Evolutionary conservation across 2,113 vertebrate species (phyloP).

Genomic region (Lucifuga dentata): DNA sequence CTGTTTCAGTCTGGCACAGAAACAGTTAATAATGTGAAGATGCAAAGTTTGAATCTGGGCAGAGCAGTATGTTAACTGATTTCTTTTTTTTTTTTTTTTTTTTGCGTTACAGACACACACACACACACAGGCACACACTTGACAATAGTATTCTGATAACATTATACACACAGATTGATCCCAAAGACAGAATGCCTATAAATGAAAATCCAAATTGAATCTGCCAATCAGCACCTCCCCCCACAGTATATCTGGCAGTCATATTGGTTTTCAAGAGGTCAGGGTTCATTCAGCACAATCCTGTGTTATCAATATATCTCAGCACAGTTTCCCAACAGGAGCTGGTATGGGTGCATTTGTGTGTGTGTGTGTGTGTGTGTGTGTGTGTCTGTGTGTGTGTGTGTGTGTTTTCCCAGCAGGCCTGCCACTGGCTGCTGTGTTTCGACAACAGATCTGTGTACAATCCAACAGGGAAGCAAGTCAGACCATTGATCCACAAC

Average conservation of each 20-base stretch:
- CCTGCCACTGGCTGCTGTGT: slow-evolving; percentile 1
- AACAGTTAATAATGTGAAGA: background rate
- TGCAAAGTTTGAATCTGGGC: background rate
- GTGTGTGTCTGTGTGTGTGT: slow-evolving; percentile 6
- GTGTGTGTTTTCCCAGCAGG: slow-evolving; percentile 8
- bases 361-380: slow-evolving; percentile 4
- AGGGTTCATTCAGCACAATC: slow-evolving; percentile 9
- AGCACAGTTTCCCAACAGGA: background rate
- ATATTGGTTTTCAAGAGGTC: slow-evolving; percentile 17
- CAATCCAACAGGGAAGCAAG: background rate
- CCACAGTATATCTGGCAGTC: slow-evolving; percentile 21
- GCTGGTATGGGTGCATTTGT: slow-evolving; percentile 1
- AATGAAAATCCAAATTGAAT: slow-evolving; percentile 3
- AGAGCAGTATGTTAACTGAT: slow-evolving; percentile 4
- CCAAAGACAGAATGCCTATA: slow-evolving; percentile 9
- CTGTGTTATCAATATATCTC: slow-evolving; percentile 10
- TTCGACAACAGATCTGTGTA: background rate
- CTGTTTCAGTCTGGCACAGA: too few relatives aligned
- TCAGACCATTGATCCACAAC: slow-evolving; percentile 14
- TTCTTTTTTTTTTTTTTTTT: too few relatives aligned
- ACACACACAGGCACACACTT: background rate
- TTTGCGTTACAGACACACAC: background rate
- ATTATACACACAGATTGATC: background rate
- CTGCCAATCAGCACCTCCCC: slow-evolving; percentile 11
- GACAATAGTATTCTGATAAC: slow-evolving; percentile 19